Evolutionary conservation across 2,888 invertebrate species (phyloP).

Genomic region (Vanessa cardui): DNA sequence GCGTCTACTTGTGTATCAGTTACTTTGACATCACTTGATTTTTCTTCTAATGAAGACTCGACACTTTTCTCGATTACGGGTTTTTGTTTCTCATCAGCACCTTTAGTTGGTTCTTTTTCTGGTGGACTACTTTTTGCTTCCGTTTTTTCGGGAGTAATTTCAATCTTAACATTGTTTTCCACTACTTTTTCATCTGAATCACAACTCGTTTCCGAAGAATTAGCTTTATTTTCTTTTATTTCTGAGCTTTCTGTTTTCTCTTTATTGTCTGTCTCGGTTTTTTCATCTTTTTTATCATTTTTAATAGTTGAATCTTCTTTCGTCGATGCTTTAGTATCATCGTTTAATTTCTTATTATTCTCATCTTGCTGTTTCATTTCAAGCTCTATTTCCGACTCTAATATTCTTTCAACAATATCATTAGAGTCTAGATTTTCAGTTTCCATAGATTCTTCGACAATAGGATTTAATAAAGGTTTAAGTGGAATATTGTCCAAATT

Average conservation of each 20-base stretch:
- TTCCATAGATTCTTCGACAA: constrained; percentile 70
- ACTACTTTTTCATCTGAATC: constrained; percentile 43
- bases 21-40: constrained; percentile 30
- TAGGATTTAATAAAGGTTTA: constrained; percentile 67
- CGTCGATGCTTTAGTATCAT: constrained; percentile 11
- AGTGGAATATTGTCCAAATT: constrained; percentile 69
- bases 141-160: constrained; percentile 34
- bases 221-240: constrained; percentile 29
- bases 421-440: constrained; percentile 66
- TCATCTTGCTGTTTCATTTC: constrained; percentile 62
- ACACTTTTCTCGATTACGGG: constrained; percentile 30
- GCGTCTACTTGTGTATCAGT: constrained; percentile 40
- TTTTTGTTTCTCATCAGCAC: constrained; percentile 40
- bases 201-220: constrained; percentile 37
- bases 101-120: constrained; percentile 44
- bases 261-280: constrained; percentile 6
- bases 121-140: constrained; percentile 30
- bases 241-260: constrained; percentile 24
- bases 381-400: constrained; percentile 69
- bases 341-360: constrained; percentile 43
- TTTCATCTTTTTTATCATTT: constrained; percentile 7
- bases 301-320: constrained; percentile 5
- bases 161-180: constrained; percentile 39
- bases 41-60: constrained; percentile 24
- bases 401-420: constrained; percentile 71